Percentiles rank a stretch among this genome's conserved stretches.
Evolutionary conservation across 2,113 vertebrate species (phyloP).

Genomic region (Tragelaphus strepsiceros): DNA sequence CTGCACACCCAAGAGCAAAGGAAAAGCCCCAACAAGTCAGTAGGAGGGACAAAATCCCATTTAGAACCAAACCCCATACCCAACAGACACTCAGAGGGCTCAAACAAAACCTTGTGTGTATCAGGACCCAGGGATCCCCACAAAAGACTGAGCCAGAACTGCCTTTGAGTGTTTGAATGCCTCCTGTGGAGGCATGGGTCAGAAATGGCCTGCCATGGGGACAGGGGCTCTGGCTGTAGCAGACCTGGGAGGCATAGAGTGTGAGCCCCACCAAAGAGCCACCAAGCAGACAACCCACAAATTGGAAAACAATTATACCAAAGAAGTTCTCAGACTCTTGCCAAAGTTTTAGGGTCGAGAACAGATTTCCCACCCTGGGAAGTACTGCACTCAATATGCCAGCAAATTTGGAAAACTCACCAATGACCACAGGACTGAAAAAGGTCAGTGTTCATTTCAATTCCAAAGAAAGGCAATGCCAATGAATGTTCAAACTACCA

Average conservation of each 20-base stretch:
- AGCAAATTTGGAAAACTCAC: background rate
- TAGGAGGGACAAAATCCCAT: background rate
- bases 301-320: background rate
- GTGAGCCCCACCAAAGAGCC: background rate
- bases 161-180: background rate
- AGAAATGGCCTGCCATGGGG: background rate
- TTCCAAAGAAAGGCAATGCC: background rate
- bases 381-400: background rate
- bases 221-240: background rate
- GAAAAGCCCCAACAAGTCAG: background rate
- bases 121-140: background rate
- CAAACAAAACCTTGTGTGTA: accelerated
- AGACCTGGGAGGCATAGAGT: background rate
- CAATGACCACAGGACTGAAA: background rate
- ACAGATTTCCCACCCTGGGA: background rate
- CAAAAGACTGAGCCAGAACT: background rate
- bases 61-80: background rate
- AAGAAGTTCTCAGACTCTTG: background rate
- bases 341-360: background rate
- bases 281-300: background rate
- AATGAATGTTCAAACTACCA: background rate
- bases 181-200: background rate
- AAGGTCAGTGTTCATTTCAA: background rate
- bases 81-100: background rate
- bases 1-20: background rate